A percentile compares a stretch with the other conserved stretches of the same genome.
Conservation (phyloP, 2,888 invertebrate species). For the Eristalis pertinax region DNA sequence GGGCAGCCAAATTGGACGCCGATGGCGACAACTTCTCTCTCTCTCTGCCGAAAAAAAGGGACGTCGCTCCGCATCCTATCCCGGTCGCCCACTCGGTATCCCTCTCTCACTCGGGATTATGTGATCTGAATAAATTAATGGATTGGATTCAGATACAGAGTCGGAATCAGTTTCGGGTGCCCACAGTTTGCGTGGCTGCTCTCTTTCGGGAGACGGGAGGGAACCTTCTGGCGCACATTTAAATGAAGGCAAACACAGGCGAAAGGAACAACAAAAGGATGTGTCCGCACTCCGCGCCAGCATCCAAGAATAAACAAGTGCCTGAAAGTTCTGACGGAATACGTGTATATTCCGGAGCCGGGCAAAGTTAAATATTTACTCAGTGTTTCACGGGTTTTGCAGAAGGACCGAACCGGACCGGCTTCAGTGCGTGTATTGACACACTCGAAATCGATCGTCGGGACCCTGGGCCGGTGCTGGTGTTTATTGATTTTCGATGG, state of each 20-base stretch:
- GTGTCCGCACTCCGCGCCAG: neutral
- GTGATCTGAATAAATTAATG: conserved; percentile 70
- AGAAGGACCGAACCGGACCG: conserved; percentile 11
- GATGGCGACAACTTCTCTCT: conserved; percentile 28
- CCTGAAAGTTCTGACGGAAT: conserved; percentile 1
- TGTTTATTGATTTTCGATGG: conserved; percentile 58
- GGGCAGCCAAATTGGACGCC: conserved; percentile 58
- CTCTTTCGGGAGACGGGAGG: neutral
- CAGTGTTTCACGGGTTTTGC: conserved; percentile 30
- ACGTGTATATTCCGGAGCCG: conserved; percentile 2
- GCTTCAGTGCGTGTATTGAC: conserved; percentile 46
- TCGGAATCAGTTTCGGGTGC: conserved; percentile 1
- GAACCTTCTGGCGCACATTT: conserved; percentile 51
- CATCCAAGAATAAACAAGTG: conserved; percentile 14
- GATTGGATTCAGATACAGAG: conserved; percentile 30
- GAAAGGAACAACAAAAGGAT: conserved; percentile 52
- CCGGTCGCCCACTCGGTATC: neutral
- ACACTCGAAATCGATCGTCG: conserved; percentile 50
- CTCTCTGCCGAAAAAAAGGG: neutral
- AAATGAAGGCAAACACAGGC: conserved; percentile 63
- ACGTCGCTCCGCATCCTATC: conserved; percentile 1
- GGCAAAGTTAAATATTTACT: conserved; percentile 55
- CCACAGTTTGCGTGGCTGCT: neutral
- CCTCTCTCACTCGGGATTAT: conserved; percentile 42
- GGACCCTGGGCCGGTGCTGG: neutral